Evolutionary conservation across 2,797 vertebrate species (phyloP).

Genomic region (Sebastes vulpes): DNA sequence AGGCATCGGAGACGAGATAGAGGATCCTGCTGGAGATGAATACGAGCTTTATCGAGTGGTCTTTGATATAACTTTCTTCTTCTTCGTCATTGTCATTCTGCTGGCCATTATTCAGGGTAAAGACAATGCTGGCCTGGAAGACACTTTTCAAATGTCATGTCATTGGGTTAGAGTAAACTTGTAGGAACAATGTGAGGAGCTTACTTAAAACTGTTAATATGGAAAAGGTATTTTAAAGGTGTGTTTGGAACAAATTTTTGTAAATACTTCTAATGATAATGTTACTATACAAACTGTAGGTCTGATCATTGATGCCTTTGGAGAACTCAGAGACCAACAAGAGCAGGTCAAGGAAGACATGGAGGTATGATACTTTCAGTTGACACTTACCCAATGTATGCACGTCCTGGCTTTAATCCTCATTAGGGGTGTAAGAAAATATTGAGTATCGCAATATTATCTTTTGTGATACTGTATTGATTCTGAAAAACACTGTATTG

Average conservation of each 20-base stretch:
- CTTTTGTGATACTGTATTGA: no score
- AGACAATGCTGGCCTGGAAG: background rate
- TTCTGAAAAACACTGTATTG: no score
- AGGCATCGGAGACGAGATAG: slow-evolving; percentile 95
- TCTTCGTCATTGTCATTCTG: slow-evolving; percentile 96
- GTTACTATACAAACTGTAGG: slow-evolving; percentile 75
- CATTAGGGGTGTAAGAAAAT: no score
- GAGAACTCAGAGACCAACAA: slow-evolving; percentile 95
- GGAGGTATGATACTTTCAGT: slow-evolving; percentile 82
- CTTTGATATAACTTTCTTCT: slow-evolving; percentile 97
- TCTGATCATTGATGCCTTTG: slow-evolving; percentile 96
- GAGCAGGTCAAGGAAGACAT: slow-evolving; percentile 98
- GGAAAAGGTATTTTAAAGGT: background rate
- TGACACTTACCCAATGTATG: background rate
- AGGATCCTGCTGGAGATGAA: slow-evolving; percentile 94
- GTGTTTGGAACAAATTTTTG: background rate
- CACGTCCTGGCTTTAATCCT: background rate
- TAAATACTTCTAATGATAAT: background rate
- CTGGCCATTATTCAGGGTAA: slow-evolving; percentile 95
- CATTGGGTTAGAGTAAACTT: background rate
- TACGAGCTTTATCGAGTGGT: slow-evolving; percentile 95
- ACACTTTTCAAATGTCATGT: background rate
- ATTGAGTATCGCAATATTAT: no score
- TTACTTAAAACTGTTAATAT: background rate
- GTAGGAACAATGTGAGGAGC: background rate